Evolutionary conservation across 2,888 invertebrate genomes (phyloP), one percentile per base, ranked within the genome.

Genomic region (Pollenia labialis): DNA sequence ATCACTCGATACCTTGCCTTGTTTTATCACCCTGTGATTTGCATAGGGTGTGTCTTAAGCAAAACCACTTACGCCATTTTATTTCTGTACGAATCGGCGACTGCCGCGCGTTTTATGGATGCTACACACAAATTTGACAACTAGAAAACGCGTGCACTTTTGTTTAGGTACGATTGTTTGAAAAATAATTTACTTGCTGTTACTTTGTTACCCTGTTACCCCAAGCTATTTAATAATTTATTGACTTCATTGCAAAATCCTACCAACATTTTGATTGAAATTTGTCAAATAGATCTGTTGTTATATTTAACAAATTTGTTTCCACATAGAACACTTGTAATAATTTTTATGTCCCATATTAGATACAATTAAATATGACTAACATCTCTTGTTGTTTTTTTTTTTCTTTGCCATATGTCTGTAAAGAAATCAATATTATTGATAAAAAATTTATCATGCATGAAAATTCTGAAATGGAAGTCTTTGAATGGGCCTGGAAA

Each of bases 401-500:
- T 4, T 16, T 16, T 48, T 16, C 50, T 10, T 58, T 11, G 10
- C 11, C 16, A 50, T 50, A 54, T 72, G 44, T 56, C 8, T 48
- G 0, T 16, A 23, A 64, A 76, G 66, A 76, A 76, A 76, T 76
- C 64, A 76, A 52, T 44, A 44, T 52, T 42, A 18, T 23, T 32
- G n/a, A 42, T 54, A 76, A 32, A 32, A 77, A 77, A 16, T 77
- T 54, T 23, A 18, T 77, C 68, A 48, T 32, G 40, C 40, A 32
- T 46, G n/a, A 62, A 62, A 32, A 11, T 23, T 16, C 1, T 42
- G 46, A 46, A 64, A 64, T 64, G 16, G 52, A 50, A 54, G 58
- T 56, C 81, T 46, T 71, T 62, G 40, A 62, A 62, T 85, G n/a
- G 58, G 48, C 32, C 16, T 81, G 48, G n/a, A 50, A 56, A 23